These are phyloP conservation scores for Sebastes fasciatus DNA, from an alignment of 2,113 vertebrate genomes.

Conservation along the genomic window DNA sequence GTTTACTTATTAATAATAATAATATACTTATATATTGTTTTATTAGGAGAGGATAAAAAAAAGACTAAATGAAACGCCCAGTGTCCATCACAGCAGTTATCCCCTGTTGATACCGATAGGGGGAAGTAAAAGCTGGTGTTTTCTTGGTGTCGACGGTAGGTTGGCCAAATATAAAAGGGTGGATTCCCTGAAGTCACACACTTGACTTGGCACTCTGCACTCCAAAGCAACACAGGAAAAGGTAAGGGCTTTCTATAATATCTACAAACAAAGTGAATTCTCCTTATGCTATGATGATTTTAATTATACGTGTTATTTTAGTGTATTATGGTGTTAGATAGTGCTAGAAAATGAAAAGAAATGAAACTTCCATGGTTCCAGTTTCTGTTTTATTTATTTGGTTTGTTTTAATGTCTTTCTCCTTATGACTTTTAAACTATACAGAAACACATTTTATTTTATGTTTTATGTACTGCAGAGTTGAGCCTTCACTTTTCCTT, in stretches of 20 bases:
- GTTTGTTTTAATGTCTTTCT: neutral
- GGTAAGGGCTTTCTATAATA: neutral
- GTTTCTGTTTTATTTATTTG: neutral
- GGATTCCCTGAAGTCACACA: neutral
- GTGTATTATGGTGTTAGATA: neutral
- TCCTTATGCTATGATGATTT: neutral
- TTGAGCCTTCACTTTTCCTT: neutral
- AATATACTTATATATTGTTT: no score
- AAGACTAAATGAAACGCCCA: no score
- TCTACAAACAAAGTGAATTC: neutral
- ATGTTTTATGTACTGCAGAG: neutral
- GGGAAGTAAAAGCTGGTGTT: no score
- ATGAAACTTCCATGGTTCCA: neutral
- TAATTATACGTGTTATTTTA: neutral
- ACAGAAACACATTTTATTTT: neutral
- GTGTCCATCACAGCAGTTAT: no score
- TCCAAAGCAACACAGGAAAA: neutral
- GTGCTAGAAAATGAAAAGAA: neutral
- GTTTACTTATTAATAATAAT: no score
- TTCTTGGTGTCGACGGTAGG: no score
- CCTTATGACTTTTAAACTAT: neutral
- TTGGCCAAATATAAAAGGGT: no score
- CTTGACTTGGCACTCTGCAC: neutral
- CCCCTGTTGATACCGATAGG: no score
- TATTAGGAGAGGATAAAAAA: no score